phyloP scores from a whole-genome alignment of 2,888 invertebrate genomes.

The Folsomia manolachei region DNA sequence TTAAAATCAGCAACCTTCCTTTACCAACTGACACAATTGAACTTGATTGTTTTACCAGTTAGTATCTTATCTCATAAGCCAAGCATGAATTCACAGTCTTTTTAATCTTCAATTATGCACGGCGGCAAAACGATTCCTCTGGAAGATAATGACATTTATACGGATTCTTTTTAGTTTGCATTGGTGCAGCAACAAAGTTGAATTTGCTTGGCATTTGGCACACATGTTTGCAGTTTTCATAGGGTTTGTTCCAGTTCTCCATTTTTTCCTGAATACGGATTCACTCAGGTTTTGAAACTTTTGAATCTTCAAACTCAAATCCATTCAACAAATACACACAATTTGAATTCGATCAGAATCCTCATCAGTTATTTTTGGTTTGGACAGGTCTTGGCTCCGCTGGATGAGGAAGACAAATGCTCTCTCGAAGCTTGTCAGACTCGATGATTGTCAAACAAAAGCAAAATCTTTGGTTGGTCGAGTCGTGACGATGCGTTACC shows the following conservation, averaged over 20 bases:
- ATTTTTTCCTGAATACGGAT: too few relatives aligned
- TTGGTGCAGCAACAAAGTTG: too few relatives aligned
- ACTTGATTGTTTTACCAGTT: slow-evolving; percentile 10
- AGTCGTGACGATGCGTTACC: slow-evolving; percentile 15
- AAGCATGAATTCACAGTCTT: neutral
- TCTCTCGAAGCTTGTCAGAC: neutral
- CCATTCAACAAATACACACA: too few relatives aligned
- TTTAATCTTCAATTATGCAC: too few relatives aligned
- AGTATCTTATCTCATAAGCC: neutral
- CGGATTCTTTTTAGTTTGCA: too few relatives aligned
- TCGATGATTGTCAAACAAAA: neutral
- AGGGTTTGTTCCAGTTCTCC: too few relatives aligned
- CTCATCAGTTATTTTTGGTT: too few relatives aligned
- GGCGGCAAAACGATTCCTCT: neutral
- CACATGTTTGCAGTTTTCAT: too few relatives aligned
- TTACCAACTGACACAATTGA: slow-evolving; percentile 7
- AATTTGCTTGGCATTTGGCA: too few relatives aligned
- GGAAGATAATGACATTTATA: neutral
- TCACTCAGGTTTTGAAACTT: too few relatives aligned
- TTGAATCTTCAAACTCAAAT: too few relatives aligned
- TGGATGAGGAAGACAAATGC: neutral
- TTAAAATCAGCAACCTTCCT: slow-evolving; percentile 6
- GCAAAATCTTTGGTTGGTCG: neutral
- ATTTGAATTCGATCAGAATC: too few relatives aligned
- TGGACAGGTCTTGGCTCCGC: neutral